Conservation (phyloP, 1,140 invertebrate genomes). For the Ptiloglossa arizonensis region DNA sequence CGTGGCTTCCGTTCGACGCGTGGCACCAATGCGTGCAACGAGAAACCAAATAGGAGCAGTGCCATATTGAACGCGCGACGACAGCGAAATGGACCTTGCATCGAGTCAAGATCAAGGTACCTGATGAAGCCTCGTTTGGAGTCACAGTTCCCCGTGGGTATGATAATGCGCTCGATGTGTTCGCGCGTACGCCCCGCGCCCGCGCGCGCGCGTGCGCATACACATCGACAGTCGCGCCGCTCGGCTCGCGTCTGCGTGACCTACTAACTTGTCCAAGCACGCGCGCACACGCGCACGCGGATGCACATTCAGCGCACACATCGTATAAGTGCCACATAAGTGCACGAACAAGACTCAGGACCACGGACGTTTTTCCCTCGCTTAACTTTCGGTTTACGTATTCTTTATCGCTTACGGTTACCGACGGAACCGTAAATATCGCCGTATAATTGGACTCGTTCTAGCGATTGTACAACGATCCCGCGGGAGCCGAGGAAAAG, state of each 20-base stretch:
- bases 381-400: constrained; percentile 25
- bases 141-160: constrained; percentile 39
- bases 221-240: constrained; percentile 46
- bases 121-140: constrained; percentile 27
- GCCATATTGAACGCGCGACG: constrained; percentile 39
- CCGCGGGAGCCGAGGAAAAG: no score
- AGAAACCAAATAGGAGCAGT: constrained; percentile 28
- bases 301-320: constrained; percentile 34
- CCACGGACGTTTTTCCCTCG: neutral
- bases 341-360: constrained; percentile 29
- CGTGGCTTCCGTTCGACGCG: neutral
- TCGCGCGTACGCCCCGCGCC: neutral
- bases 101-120: constrained; percentile 78
- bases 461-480: no score
- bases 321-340: constrained; percentile 24
- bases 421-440: no score
- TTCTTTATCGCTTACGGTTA: neutral
- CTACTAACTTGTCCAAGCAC: constrained; percentile 56
- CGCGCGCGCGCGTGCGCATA: constrained; percentile 38
- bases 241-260: constrained; percentile 52
- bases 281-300: constrained; percentile 15
- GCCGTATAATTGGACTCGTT: neutral
- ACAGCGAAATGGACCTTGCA: constrained; percentile 71
- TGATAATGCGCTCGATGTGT: neutral
- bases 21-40: constrained; percentile 3